Conservation (phyloP, 2,797 vertebrate species). For the Mormyrops attenuatus region DNA sequence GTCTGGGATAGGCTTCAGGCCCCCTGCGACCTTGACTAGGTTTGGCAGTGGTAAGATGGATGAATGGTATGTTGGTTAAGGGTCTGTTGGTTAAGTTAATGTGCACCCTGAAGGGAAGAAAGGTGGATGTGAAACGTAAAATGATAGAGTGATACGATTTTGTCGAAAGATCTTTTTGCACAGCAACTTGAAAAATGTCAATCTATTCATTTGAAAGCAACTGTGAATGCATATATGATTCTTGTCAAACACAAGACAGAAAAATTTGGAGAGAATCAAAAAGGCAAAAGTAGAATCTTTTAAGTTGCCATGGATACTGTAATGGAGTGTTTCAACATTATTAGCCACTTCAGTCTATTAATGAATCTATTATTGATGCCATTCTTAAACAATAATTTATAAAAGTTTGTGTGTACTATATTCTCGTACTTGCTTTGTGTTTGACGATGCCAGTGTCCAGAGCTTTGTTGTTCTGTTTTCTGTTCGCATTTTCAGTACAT, state of each 20-base stretch:
- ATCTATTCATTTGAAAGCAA: too few relatives aligned
- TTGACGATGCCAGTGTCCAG: background rate
- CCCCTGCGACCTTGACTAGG: too few relatives aligned
- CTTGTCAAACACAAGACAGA: background rate
- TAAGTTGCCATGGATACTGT: background rate
- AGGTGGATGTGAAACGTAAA: too few relatives aligned
- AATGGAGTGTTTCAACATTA: background rate
- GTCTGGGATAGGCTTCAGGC: background rate
- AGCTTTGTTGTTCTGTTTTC: background rate
- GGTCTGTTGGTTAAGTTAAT: too few relatives aligned
- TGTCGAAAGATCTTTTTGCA: too few relatives aligned
- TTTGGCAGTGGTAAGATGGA: background rate
- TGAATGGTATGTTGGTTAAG: background rate
- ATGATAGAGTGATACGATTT: too few relatives aligned
- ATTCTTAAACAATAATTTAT: background rate
- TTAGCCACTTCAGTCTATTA: background rate
- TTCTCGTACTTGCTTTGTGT: background rate
- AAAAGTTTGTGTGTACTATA: background rate
- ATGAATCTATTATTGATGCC: background rate
- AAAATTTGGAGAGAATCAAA: background rate
- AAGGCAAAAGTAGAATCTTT: background rate
- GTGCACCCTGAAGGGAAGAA: too few relatives aligned
- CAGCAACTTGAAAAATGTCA: too few relatives aligned
- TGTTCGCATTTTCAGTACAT: background rate
- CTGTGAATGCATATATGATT: background rate